Evolutionary conservation across 1,140 invertebrate genomes (phyloP).

Genomic region (Ceratina australensis): DNA sequence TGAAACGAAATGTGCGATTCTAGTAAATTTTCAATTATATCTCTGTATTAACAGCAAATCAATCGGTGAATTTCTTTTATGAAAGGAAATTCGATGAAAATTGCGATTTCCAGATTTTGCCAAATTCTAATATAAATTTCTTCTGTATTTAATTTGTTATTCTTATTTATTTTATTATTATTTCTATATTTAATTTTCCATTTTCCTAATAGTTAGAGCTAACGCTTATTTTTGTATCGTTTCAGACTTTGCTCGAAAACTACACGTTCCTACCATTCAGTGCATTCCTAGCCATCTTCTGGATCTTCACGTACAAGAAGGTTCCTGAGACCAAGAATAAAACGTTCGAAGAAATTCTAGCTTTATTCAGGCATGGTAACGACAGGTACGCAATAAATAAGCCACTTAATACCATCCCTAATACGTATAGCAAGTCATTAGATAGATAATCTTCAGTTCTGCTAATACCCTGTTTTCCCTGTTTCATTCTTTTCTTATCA

Average conservation of each 20-base stretch:
- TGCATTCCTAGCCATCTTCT: constrained; percentile 96
- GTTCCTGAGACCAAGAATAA: constrained; percentile 99
- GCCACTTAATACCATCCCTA: constrained; percentile 60
- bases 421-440: constrained; percentile 64
- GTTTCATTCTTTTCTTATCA: constrained; percentile 25
- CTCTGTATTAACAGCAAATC: too few species aligned
- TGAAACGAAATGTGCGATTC: too few species aligned
- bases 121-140: too few species aligned
- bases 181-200: too few species aligned
- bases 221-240: constrained; percentile 51
- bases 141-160: too few species aligned
- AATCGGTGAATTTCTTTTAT: too few species aligned
- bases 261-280: constrained; percentile 99
- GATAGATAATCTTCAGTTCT: constrained; percentile 59
- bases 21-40: too few species aligned
- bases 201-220: neutral
- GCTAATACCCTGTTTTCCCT: constrained; percentile 31
- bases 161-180: too few species aligned
- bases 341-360: constrained; percentile 98
- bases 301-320: constrained; percentile 98
- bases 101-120: too few species aligned
- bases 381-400: constrained; percentile 85
- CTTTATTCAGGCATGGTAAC: constrained; percentile 92
- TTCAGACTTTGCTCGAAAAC: constrained; percentile 92
- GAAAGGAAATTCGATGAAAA: too few species aligned